Base-by-base conservation (phyloP, 23 tunicate genomes). In the Trididemnum miniatum region DNA sequence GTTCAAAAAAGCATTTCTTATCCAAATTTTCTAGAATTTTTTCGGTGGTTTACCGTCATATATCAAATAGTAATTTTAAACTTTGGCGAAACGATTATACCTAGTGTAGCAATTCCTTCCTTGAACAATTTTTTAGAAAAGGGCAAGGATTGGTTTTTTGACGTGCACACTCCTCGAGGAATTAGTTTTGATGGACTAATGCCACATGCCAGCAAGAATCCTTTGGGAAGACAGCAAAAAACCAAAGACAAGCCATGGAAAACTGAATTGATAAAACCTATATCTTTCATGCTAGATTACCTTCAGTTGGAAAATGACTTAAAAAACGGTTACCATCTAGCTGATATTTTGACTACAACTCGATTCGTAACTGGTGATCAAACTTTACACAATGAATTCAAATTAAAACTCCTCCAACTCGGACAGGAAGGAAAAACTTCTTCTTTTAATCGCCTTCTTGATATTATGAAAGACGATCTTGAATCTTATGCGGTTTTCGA, bases 31-130 rank as follows among this genome's bases (percentile, higher is more conserved):
- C 59, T 80, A 23, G 83, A 82, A 1, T 88, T 76, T 35, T 88
- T 82, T 50, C 44, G 93, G 12, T 88, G 93, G 87, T 76, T 88
- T 66, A 75, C 93, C 7, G 73, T 88, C n/a, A 82, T 88, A 27
- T 77, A 76, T 69, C 93, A 88, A 69, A 35, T 82, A 5, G 28
- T 88, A 1, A 37, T 88, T 12, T 20, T 88, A 0, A 80, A 80
- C 63, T 76, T 88, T 20, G 87, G 93, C 2, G 93, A 88, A 67
- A 88, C 93, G 12, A 60, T 88, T 33, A 76, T 88, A 22, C 87
- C 83, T 0, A 82, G 83, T 31, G 82, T 88, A 0, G 86, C 82
- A 1, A 50, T 88, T 7, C 86, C 79, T 0, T 49, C 35, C 4
- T 30, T 82, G 30, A 82, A 69, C 69, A 51, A 82, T 59, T 71